Percentiles rank a stretch among this genome's conserved stretches.
phyloP scores from a whole-genome alignment of 2,797 vertebrate genomes.

The Macropus fuliginosus region DNA sequence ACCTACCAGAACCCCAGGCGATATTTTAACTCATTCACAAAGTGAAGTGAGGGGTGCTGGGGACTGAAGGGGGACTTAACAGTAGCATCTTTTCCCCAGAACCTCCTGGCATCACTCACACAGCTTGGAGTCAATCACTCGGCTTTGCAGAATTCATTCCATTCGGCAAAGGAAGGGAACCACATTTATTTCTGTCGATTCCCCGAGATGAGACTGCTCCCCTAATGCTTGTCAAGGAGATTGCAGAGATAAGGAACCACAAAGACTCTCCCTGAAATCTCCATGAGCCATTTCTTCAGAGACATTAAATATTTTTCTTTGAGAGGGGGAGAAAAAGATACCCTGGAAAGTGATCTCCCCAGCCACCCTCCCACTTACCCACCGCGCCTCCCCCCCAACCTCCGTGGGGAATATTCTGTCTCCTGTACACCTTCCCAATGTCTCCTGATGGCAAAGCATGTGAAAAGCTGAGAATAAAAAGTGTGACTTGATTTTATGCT shows the following conservation, averaged over 20 bases:
- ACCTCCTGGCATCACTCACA: conserved; percentile 51
- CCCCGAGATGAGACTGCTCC: neutral
- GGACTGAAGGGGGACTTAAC: neutral
- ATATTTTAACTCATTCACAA: conserved; percentile 78
- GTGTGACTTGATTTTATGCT: conserved; percentile 57
- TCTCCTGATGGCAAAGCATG: conserved; percentile 52
- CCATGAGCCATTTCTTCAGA: conserved; percentile 61
- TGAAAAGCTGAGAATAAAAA: conserved; percentile 47
- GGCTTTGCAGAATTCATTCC: conserved; percentile 63
- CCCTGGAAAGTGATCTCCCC: conserved; percentile 37
- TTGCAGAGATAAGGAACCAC: conserved; percentile 39
- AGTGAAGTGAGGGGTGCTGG: conserved; percentile 47
- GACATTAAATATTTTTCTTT: conserved; percentile 73
- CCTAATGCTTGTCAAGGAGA: neutral
- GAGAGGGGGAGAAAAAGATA: conserved; percentile 23
- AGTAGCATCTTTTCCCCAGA: neutral
- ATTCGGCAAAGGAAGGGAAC: conserved; percentile 43
- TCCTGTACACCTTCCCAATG: conserved; percentile 9
- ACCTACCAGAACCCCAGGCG: conserved; percentile 59
- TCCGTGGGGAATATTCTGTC: conserved; percentile 30
- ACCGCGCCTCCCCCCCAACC: neutral
- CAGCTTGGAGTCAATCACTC: neutral
- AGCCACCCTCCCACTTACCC: neutral
- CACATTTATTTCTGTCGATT: conserved; percentile 38
- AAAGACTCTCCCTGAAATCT: conserved; percentile 59